These are phyloP conservation scores for Adelphocoris suturalis DNA, from an alignment of 2,888 invertebrate genomes.

Conservation along the genomic window DNA sequence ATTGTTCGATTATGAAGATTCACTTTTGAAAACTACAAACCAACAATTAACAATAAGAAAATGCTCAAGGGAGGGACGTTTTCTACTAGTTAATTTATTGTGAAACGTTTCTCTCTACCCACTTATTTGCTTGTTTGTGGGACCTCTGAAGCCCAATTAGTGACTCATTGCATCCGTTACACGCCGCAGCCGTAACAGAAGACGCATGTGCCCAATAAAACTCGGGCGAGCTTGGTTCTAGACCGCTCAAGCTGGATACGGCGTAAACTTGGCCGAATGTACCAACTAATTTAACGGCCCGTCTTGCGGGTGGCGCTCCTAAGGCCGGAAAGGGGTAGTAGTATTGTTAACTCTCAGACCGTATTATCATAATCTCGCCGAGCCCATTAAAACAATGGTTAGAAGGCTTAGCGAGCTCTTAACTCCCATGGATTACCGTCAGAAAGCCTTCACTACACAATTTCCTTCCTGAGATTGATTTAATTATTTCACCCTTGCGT, in stretches of 20 bases:
- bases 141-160: background rate
- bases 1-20: too few species aligned
- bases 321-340: background rate
- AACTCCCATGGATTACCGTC: conserved; percentile 5
- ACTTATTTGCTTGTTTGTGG: too few species aligned
- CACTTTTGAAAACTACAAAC: too few species aligned
- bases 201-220: conserved; percentile 15
- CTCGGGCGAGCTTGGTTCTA: background rate
- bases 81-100: too few species aligned
- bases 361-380: conserved; percentile 26
- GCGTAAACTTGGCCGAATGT: conserved; percentile 12
- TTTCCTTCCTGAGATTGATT: background rate
- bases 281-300: background rate
- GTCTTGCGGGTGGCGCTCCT: background rate
- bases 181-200: background rate
- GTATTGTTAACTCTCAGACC: background rate
- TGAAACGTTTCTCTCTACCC: too few species aligned
- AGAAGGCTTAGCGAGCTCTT: background rate
- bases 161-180: background rate
- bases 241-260: background rate
- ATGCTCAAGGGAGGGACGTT: too few species aligned
- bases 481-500: too few species aligned
- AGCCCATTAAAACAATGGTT: conserved; percentile 30
- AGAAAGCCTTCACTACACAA: background rate
- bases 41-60: too few species aligned